Conservation (phyloP, 2,113 vertebrate species). For the Hydrochoerus hydrochaeris region DNA sequence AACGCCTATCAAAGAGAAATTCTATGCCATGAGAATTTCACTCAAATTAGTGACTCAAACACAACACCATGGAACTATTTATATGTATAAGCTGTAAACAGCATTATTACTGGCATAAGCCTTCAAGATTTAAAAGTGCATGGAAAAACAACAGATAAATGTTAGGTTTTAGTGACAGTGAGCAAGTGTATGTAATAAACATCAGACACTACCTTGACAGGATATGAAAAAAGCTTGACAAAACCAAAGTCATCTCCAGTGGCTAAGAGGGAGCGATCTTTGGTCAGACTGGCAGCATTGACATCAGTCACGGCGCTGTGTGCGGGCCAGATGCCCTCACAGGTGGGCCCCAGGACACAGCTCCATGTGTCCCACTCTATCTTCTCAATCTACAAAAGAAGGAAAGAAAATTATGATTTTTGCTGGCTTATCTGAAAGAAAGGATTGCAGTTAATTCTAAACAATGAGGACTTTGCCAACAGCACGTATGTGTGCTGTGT, state of each 20-base stretch:
- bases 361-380: conserved; percentile 98
- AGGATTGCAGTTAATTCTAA: neutral
- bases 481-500: neutral
- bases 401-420: neutral
- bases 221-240: conserved; percentile 97
- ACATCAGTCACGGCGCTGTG: conserved; percentile 92
- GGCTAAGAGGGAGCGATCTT: conserved; percentile 92
- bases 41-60: neutral
- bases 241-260: conserved; percentile 98
- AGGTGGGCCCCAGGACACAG: conserved; percentile 94
- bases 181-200: neutral
- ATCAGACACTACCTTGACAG: conserved; percentile 91
- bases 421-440: neutral
- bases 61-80: neutral
- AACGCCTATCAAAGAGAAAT: neutral
- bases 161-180: neutral
- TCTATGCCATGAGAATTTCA: neutral
- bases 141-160: neutral
- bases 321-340: conserved; percentile 96
- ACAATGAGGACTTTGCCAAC: neutral
- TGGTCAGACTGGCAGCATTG: conserved; percentile 93
- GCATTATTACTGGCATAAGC: neutral
- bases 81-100: neutral
- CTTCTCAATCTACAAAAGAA: conserved; percentile 93
- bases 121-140: conserved; percentile 4